Evolutionary conservation across 2,888 invertebrate species (phyloP), one percentile per base, ranked within the genome.

Genomic region (Oscheius sp.): DNA sequence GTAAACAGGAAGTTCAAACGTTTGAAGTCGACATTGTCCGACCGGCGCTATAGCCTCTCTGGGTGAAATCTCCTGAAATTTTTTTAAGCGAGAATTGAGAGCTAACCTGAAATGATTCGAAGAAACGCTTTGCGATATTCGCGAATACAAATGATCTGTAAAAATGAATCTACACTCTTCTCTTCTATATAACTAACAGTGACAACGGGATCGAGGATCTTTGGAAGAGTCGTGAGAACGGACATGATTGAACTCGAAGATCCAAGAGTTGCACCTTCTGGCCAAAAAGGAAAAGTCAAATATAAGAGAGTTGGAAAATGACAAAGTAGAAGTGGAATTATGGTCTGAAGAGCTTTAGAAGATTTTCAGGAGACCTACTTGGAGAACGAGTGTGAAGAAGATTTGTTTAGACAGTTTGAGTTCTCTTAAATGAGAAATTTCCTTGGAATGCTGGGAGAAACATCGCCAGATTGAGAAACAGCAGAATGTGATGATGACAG

Each of bases 401-500:
- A 57, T 37, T 27, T 57, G 57, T 3, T 29, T 23, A 20, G 33
- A 23, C 2, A 17, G 17, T 15, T 33, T 1, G 15, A 20, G 20
- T 37, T 57, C 57, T n/a, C 27, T 57, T 8, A 52, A 8, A 8
- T 25, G 23, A 4, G 23, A n/a, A 3, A 37, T 12, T 31, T 57
- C 23, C n/a, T 31, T 57, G 10, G 37, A 33, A 10, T 37, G 34
- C 37, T 31, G 17, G 34, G 12, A 15, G 12, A 57, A 33, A 2
- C 12, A 17, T 12, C 23, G 33, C 57, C 57, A 57, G n/a, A 57
- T 57, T 8, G 34, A 12, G 23, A 37, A 27, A 15, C 57, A 33
- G 17, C 57, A 57, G 57, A 57, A 57, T n/a, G 23, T 23, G 57
- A 57, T 33, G 17, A 57, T 57, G 6, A 31, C 6, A 20, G 57